Base-by-base conservation (phyloP, 1,140 invertebrate genomes). In the Scaptomyza graminum region DNA sequence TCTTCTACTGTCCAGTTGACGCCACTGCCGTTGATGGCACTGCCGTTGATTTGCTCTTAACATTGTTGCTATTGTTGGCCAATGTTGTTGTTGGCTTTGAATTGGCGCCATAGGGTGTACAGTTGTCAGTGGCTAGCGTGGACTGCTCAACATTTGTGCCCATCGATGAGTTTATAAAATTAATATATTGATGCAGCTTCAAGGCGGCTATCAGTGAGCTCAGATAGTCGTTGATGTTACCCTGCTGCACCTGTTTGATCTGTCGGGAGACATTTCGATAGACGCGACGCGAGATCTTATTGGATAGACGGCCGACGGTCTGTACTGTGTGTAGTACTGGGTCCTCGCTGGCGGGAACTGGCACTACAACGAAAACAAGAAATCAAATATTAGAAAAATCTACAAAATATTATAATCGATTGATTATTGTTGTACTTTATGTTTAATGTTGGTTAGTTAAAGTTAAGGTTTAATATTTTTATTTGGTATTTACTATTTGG, bases 261-360 rank as follows among this genome's bases (percentile, higher is more conserved):
- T 94, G 94, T 55, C 90, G 82, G 25, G 94, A 92, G 49, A 95
- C 93, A 88, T 94, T 94, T 62, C 93, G 87, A 92, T 95, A 95
- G 41, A 95, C 93, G 39, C 95, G 93, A 37, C 94, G 92, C 31
- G 94, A 94, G 16, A 95, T 94, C 91, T 95, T 95, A 67, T 95
- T 94, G 41, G 95, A 95, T 61, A 96, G 92, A 12, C 94, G 92
- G 3, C 95, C 94, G 25, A 96, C 94, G 0, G 95, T 95, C 92
- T 95, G 95, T 34, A 95, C 93, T 5, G 95, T 94, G 91, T 95
- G 94, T 49, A 95, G 79, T 11, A 95, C 93, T 75, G 94, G 94
- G 87, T 95, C 95, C 73, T 93, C 93, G 65, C 93, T 93, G 28
- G 91, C 93, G 43, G 94, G 92, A 74, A 94, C 92, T 74, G 94